Evolutionary conservation across 2,113 vertebrate genomes (phyloP).

Genomic region (Grammomys surdaster): DNA sequence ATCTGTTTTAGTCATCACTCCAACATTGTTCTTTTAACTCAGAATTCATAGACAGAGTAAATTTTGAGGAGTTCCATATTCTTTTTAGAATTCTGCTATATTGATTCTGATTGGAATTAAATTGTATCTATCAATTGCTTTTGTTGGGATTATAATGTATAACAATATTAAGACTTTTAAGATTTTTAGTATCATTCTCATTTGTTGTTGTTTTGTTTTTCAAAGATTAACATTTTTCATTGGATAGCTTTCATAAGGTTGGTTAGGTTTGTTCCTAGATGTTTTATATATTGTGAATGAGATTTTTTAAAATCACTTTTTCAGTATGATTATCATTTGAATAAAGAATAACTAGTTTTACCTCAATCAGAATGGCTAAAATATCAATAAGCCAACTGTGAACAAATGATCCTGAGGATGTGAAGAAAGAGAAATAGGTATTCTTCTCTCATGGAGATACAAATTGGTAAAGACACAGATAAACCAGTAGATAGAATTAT

Average conservation of each 20-base stretch:
- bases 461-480: not conserved
- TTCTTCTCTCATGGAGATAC: not conserved
- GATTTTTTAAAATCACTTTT: not conserved
- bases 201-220: not conserved
- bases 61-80: not conserved
- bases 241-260: not conserved
- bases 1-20: not conserved
- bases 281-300: not conserved
- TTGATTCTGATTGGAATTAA: not conserved
- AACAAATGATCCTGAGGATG: not conserved
- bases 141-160: not conserved
- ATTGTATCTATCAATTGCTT: not conserved
- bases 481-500: not conserved
- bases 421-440: not conserved
- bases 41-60: not conserved
- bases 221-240: not conserved
- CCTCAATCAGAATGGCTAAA: not conserved
- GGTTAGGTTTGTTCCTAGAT: not conserved
- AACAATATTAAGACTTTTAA: not conserved
- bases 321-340: not conserved
- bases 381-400: not conserved
- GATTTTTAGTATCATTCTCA: not conserved
- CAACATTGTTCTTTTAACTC: not conserved
- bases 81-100: not conserved
- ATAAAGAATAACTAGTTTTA: not conserved